These are phyloP conservation scores for Crotophaga sulcirostris DNA, from an alignment of 2,113 vertebrate genomes.

Conservation along the genomic window DNA sequence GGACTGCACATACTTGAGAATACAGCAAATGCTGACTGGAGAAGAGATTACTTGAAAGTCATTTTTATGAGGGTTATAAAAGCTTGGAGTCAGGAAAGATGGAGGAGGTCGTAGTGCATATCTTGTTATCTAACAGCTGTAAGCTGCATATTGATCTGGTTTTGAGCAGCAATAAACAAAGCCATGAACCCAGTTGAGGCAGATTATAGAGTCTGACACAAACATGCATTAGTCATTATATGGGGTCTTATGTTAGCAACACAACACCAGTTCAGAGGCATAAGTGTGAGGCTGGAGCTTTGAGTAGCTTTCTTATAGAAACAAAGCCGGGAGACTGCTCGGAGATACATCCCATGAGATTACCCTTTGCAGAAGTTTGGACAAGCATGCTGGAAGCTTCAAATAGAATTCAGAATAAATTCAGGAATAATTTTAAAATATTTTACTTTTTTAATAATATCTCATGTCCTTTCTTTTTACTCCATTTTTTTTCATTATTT, in stretches of 20 bases:
- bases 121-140: neutral
- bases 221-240: neutral
- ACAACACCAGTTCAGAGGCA: neutral
- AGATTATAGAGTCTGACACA: neutral
- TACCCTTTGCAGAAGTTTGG: neutral
- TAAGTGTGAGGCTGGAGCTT: neutral
- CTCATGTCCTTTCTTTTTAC: neutral
- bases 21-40: neutral
- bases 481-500: accelerated
- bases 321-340: neutral
- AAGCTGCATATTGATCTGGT: neutral
- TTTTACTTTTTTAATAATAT: neutral
- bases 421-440: neutral
- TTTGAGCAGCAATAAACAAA: neutral
- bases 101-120: neutral
- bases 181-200: neutral
- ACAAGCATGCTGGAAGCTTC: neutral
- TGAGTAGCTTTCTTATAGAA: neutral
- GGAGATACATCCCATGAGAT: neutral
- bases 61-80: neutral
- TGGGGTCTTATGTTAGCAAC: neutral
- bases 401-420: neutral
- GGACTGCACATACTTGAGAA: neutral
- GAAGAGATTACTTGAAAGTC: neutral
- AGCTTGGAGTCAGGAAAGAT: neutral